phyloP scores from a whole-genome alignment of 2,888 invertebrate species.

The Polymixis lichenea region DNA sequence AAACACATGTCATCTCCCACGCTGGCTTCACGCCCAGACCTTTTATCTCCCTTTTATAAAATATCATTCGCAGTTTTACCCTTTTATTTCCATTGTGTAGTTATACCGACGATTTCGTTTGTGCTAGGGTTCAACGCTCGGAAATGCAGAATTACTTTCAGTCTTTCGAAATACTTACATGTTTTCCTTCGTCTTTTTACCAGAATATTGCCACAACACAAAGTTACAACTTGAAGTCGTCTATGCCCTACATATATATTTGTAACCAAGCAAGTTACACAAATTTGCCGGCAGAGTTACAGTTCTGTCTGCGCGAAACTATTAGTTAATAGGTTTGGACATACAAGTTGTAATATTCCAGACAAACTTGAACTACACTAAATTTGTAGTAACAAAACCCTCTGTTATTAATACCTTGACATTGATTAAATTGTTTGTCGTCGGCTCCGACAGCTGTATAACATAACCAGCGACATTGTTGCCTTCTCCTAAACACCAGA shows the following conservation, averaged over 20 bases:
- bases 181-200: slow-evolving; percentile 9
- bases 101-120: slow-evolving; percentile 39
- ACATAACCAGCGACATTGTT: slow-evolving; percentile 41
- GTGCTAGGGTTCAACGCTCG: slow-evolving; percentile 23
- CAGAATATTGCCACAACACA: no score
- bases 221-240: slow-evolving; percentile 6
- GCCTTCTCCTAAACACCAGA: slow-evolving; percentile 27
- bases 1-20: slow-evolving; percentile 81
- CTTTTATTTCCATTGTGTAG: slow-evolving; percentile 66
- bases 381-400: slow-evolving; percentile 28
- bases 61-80: slow-evolving; percentile 68
- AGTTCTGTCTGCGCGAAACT: slow-evolving; percentile 27
- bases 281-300: slow-evolving; percentile 17
- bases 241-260: slow-evolving; percentile 17
- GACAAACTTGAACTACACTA: slow-evolving; percentile 42
- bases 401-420: slow-evolving; percentile 43
- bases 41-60: slow-evolving; percentile 73
- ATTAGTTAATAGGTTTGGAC: slow-evolving; percentile 41
- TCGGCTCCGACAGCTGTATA: slow-evolving; percentile 25
- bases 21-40: slow-evolving; percentile 65
- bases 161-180: not conserved
- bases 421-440: slow-evolving; percentile 54
- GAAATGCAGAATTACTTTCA: slow-evolving; percentile 24
- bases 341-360: slow-evolving; percentile 46
- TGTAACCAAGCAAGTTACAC: slow-evolving; percentile 34